Base-by-base conservation (phyloP, 2,797 vertebrate genomes). In the Brachyalestes nurse region DNA sequence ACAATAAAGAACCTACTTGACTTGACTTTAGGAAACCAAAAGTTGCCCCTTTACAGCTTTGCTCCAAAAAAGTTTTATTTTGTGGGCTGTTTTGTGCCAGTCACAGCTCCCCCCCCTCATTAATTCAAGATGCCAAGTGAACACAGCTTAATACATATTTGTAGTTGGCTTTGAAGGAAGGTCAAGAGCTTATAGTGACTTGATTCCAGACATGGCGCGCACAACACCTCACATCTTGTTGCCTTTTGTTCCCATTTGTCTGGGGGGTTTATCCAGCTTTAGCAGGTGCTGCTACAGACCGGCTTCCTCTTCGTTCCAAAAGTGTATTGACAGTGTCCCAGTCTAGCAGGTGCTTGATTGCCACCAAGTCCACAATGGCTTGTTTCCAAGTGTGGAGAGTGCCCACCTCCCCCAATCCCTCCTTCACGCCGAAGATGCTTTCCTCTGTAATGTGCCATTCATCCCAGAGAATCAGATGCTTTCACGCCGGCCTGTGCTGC, bases 361-460 rank as follows among this genome's bases (percentile, higher is more conserved):
- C 72, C 14, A 71, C 72, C 66, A 71, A 12, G 4, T 67, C 77
- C 67, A 80, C 60, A 80, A 76, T 66, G 51, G 67, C 73, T n/a
- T 53, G 65, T 72, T 47, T 65, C 69, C 34, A 77, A 28, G 47
- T 14, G 28, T 61, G 51, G 38, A 66, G 66, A 58, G 19, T 17
- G 19, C 58, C 57, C 70, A 64, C 42, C 53, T 55, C 72, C 13
- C 17, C 6, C 28, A 0, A 0, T 3, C 53, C 47, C 69, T 25
- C 70, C 51, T 38, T 34, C 70, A 42, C 72, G 49, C 71, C 70
- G 70, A 19, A 73, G 58, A 81, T 74, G 17, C 74, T 72, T 72
- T 71, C 55, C 2, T 38, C 62, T 77, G 61, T 80, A 80, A 80
- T 77, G 82, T 80, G 74, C 45, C 74, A 74, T 80, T 81, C 57